Evolutionary conservation across 2,797 vertebrate genomes (phyloP).

Genomic region (Ambastaia sidthimunki): DNA sequence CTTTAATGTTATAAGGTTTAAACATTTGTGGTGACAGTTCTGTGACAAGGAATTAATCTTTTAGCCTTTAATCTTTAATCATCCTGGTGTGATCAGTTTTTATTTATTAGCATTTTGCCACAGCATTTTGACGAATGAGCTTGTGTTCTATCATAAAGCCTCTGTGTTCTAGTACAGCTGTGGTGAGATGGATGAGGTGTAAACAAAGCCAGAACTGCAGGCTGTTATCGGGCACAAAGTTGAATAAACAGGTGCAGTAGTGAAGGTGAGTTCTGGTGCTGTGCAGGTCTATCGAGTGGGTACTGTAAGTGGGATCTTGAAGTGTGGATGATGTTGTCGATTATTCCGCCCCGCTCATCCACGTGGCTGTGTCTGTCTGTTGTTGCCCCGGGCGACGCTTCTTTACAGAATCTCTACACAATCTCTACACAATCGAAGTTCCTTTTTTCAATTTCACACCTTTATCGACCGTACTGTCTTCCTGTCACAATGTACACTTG

Average conservation of each 20-base stretch:
- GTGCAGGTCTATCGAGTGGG: conserved; percentile 28
- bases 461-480: background rate
- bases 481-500: conserved; percentile 11
- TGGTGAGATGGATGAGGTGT: conserved; percentile 8
- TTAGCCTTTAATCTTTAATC: background rate
- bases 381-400: background rate
- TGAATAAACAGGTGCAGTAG: conserved; percentile 27
- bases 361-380: conserved; percentile 1
- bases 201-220: conserved; percentile 6
- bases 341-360: conserved; percentile 22
- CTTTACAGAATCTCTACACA: conserved; percentile 7
- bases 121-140: conserved; percentile 14
- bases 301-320: conserved; percentile 2
- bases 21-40: too few relatives aligned
- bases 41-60: too few relatives aligned
- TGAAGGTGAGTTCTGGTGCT: conserved; percentile 12
- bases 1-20: too few relatives aligned
- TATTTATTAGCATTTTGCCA: background rate
- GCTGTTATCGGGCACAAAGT: conserved; percentile 1
- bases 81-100: background rate
- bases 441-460: conserved; percentile 17
- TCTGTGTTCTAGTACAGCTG: background rate
- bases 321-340: conserved; percentile 27
- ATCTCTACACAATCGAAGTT: conserved; percentile 12
- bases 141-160: background rate